A percentile compares a stretch with the other conserved stretches of the same genome.
Evolutionary conservation across 2,113 vertebrate species (phyloP).

Genomic region (Bos indicus): DNA sequence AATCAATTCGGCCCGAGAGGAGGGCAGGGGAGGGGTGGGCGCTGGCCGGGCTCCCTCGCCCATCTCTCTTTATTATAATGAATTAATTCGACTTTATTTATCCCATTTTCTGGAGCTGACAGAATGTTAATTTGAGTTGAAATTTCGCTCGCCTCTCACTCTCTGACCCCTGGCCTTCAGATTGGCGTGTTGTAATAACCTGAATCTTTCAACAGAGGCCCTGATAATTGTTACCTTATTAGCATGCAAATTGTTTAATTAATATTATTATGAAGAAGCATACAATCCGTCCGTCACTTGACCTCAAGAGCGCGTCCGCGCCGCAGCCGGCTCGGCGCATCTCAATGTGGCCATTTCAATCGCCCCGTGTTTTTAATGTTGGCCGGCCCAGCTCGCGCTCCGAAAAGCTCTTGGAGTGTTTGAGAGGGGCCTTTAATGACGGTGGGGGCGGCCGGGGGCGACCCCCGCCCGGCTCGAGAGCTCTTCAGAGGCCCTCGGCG

Average conservation of each 20-base stretch:
- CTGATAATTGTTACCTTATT: constrained; percentile 99
- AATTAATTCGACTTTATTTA: constrained; percentile 99
- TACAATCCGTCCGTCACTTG: constrained; percentile 99
- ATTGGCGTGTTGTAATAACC: constrained; percentile 99
- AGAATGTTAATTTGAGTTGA: constrained; percentile 99
- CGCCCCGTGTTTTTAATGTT: constrained; percentile 88
- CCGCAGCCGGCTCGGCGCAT: constrained; percentile 89
- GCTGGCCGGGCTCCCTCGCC: constrained; percentile 75
- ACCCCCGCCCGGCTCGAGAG: constrained; percentile 59
- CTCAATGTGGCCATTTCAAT: constrained; percentile 93
- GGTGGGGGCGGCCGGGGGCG: constrained; percentile 35
- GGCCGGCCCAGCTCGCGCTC: constrained; percentile 82
- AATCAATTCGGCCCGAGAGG: constrained; percentile 91
- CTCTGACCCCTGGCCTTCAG: constrained; percentile 97
- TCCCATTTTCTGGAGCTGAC: constrained; percentile 99
- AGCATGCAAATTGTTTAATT: constrained; percentile 99
- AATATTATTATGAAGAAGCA: constrained; percentile 99
- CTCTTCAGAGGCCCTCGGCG: constrained; percentile 48
- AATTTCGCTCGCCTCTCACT: constrained; percentile 98
- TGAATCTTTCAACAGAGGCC: constrained; percentile 99
- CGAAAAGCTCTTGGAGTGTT: constrained; percentile 81
- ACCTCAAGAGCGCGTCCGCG: constrained; percentile 97
- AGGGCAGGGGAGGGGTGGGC: constrained; percentile 76
- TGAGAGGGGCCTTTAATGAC: constrained; percentile 80
- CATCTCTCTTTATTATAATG: constrained; percentile 92